A percentile compares a stretch with the other conserved stretches of the same genome.
Evolutionary conservation across 2,797 vertebrate genomes (phyloP).

Genomic region (Sternarchorhynchus goeldii): DNA sequence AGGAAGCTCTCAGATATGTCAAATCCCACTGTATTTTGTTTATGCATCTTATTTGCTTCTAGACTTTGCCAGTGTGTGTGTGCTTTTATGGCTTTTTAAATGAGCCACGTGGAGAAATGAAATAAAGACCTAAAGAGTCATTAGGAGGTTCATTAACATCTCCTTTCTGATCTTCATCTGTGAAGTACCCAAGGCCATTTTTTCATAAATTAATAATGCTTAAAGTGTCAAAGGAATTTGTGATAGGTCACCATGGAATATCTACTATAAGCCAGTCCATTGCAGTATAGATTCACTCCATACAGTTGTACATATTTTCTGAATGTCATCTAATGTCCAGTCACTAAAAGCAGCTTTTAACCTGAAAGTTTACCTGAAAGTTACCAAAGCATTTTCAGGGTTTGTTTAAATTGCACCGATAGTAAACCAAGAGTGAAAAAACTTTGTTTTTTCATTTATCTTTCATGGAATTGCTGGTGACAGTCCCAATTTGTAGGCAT

Average conservation of each 20-base stretch:
- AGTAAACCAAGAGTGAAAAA: constrained; percentile 6
- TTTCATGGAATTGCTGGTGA: constrained; percentile 24
- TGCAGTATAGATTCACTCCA: background rate
- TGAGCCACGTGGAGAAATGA: background rate
- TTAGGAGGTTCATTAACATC: constrained; percentile 16
- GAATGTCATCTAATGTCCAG: background rate
- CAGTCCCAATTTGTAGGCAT: constrained; percentile 25
- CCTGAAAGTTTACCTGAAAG: background rate
- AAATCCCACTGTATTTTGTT: background rate
- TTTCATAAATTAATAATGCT: constrained; percentile 1
- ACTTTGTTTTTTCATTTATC: background rate
- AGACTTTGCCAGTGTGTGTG: background rate
- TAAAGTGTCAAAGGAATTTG: background rate
- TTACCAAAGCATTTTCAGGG: background rate
- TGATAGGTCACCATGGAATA: no score
- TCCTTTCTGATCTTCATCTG: constrained; percentile 14
- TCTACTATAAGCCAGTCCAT: background rate
- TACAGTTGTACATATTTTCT: background rate
- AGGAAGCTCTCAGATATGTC: background rate
- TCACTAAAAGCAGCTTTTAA: background rate
- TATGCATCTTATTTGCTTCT: background rate
- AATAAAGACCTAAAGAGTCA: background rate
- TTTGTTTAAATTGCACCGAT: constrained; percentile 17
- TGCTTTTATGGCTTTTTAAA: background rate
- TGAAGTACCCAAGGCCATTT: constrained; percentile 12